These are phyloP conservation scores for Poecilobothrus nobilitatus DNA, from an alignment of 2,888 invertebrate species.

Conservation along the genomic window DNA sequence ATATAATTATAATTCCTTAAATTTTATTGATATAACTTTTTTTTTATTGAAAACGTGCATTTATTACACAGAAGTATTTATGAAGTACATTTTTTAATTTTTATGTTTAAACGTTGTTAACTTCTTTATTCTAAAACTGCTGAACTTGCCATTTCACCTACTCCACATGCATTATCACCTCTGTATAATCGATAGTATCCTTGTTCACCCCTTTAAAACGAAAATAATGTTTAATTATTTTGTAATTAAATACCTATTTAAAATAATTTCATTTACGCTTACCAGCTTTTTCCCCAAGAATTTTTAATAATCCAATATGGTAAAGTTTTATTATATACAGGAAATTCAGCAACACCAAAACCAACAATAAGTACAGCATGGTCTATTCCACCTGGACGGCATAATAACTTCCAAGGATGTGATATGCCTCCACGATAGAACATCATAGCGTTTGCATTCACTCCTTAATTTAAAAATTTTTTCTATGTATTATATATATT, in stretches of 20 bases:
- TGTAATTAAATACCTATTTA: too few relatives aligned
- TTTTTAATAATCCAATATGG: conserved; percentile 94
- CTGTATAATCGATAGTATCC: conserved; percentile 92
- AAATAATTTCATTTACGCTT: background rate
- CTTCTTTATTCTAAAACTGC: conserved; percentile 49
- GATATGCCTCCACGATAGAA: conserved; percentile 92
- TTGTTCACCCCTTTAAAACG: conserved; percentile 58
- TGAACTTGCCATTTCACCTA: conserved; percentile 85
- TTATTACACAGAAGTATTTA: too few relatives aligned
- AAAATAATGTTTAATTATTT: background rate
- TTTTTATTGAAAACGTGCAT: too few relatives aligned
- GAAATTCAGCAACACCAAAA: conserved; percentile 71
- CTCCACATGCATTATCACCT: conserved; percentile 87
- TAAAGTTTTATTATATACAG: conserved; percentile 66
- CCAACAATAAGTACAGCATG: conserved; percentile 96
- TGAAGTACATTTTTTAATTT: too few relatives aligned
- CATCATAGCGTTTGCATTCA: conserved; percentile 95
- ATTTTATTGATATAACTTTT: too few relatives aligned
- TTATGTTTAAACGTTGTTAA: too few relatives aligned
- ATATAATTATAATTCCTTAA: too few relatives aligned
- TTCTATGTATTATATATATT: background rate
- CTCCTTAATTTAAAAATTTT: conserved; percentile 43
- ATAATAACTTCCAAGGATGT: conserved; percentile 80
- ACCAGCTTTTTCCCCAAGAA: conserved; percentile 84
- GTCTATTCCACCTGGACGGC: conserved; percentile 67